Evolutionary conservation across 2,888 invertebrate species (phyloP).

Genomic region (Helobdella robusta): DNA sequence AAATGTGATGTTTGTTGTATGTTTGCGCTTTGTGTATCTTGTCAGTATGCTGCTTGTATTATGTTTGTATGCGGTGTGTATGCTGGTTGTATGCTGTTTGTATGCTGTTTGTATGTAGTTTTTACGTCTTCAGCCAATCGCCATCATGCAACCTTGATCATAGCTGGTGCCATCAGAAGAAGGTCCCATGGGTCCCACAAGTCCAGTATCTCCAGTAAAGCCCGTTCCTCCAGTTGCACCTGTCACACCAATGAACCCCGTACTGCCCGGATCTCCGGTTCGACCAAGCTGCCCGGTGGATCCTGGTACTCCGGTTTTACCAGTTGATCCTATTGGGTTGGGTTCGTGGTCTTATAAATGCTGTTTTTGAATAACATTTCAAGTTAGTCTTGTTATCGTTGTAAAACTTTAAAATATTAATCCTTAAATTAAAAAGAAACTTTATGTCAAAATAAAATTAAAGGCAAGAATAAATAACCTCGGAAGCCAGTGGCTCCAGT

Average conservation of each 20-base stretch:
- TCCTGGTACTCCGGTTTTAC: constrained; percentile 21
- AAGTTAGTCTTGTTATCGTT: no score
- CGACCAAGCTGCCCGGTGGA: constrained; percentile 14
- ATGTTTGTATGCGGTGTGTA: no score
- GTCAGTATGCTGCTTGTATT: no score
- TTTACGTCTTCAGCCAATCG: no score
- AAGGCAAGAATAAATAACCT: neutral
- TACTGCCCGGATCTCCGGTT: constrained; percentile 2
- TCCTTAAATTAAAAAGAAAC: no score
- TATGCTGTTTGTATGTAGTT: no score
- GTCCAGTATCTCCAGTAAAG: constrained; percentile 18
- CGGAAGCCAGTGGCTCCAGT: constrained; percentile 19
- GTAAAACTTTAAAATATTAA: no score
- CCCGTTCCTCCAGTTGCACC: constrained; percentile 1
- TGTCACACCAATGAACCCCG: neutral
- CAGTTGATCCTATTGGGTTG: constrained; percentile 20
- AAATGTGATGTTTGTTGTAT: no score
- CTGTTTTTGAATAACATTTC: no score
- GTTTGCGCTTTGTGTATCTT: no score
- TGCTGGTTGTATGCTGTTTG: no score
- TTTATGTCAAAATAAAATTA: neutral
- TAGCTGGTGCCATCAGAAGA: neutral
- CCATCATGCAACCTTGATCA: neutral
- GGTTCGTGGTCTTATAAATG: no score
- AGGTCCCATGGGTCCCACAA: constrained; percentile 26